These are phyloP conservation scores for Limnephilus auricula DNA, from an alignment of 2,888 invertebrate genomes.

Conservation along the genomic window DNA sequence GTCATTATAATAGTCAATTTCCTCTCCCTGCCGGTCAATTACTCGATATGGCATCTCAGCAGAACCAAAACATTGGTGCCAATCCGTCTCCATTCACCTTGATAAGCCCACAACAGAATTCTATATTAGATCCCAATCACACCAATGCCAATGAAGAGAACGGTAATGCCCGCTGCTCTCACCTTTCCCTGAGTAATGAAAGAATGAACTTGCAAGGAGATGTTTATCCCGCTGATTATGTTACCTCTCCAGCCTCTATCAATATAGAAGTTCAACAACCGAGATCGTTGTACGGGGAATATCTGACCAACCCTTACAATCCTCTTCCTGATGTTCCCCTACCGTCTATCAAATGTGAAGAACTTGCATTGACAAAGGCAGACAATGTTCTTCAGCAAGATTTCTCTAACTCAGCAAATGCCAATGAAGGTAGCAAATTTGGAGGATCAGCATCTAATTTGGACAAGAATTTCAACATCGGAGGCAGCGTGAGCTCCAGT, in stretches of 20 bases:
- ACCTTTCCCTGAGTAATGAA: not conserved
- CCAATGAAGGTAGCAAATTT: slow-evolving; percentile 11
- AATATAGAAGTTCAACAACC: slow-evolving; percentile 68
- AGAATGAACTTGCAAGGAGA: slow-evolving; percentile 12
- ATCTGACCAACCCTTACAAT: slow-evolving; percentile 79
- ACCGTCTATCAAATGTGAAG: slow-evolving; percentile 52
- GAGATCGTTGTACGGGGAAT: slow-evolving; percentile 76
- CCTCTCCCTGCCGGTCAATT: slow-evolving; percentile 56
- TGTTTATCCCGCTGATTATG: not conserved
- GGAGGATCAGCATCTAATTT: slow-evolving; percentile 33
- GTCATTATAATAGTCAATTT: slow-evolving; percentile 61
- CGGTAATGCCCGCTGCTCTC: not conserved
- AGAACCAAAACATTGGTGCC: slow-evolving; percentile 51
- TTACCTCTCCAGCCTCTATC: not conserved
- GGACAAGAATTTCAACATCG: slow-evolving; percentile 53
- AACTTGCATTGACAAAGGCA: slow-evolving; percentile 67
- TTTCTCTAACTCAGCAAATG: slow-evolving; percentile 66
- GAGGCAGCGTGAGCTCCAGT: slow-evolving; percentile 68
- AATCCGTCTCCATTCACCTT: slow-evolving; percentile 61
- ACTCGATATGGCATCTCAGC: slow-evolving; percentile 49
- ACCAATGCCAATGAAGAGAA: not conserved
- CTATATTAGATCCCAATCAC: slow-evolving; percentile 20
- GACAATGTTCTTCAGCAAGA: slow-evolving; percentile 28
- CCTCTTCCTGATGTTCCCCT: slow-evolving; percentile 70
- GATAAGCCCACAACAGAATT: slow-evolving; percentile 61